Evolutionary conservation across 2,113 vertebrate species (phyloP), one percentile per base, ranked within the genome.

Genomic region (Syngnathus scovelli): DNA sequence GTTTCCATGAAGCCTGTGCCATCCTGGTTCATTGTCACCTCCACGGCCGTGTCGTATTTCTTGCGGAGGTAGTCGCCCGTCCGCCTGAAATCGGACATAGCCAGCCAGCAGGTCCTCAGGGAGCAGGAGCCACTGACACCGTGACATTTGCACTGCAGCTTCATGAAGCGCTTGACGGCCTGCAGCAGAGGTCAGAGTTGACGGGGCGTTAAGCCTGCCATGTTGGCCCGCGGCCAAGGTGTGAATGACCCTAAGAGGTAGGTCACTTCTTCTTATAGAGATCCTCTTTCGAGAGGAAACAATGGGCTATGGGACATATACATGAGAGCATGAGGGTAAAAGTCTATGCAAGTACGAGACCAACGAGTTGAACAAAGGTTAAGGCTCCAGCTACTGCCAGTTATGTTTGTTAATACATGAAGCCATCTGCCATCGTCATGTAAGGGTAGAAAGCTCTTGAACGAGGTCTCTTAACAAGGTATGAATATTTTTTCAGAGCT

Each of bases 131-230:
- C 97, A 0, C 97, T 99, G 71, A 99, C 95, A 7, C 97, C 97
- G 0, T 99, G 97, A 86, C 97, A 99, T 87, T 99, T 99, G 86
- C 97, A 99, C 86, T 99, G 95, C 85, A 94, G 93, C 90, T 98
- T 98, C 93, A 99, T 93, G 87, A 99, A 98, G 60, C 95, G 93
- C 83, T 98, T 95, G 84, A 99, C 97, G 56, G 97, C 97, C 97
- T 99, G 74, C 9, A 82, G 80, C 78, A 75, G 56, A 73, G 79
- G 80, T 84, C 81, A 85, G 61, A 88, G 82, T 85, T 87, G 78
- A 80, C 61, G 71, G 49, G 75, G 78, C 77, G 78, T 86, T 86
- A 88, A 84, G 70, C 64, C 70, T 44, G 48, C 48, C 70, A 65
- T 66, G 66, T 66, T 69, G 81, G 19, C 78, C 73, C 12, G 8